Conservation (phyloP, 1,140 invertebrate genomes). For the Pissodes strobi region DNA sequence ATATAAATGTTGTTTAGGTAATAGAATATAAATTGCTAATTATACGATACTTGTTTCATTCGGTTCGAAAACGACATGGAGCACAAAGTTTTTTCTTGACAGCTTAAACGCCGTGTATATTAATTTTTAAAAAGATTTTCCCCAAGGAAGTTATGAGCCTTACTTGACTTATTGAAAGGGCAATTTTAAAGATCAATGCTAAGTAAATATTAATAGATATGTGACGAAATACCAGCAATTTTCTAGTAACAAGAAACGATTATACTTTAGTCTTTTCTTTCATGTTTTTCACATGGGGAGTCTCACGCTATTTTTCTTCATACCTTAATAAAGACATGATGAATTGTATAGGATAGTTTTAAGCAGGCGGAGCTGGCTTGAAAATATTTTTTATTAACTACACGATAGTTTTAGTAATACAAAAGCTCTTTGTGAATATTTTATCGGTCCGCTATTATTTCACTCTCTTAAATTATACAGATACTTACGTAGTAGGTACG, state of each 20-base stretch:
- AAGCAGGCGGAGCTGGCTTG: not conserved
- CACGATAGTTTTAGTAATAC: not conserved
- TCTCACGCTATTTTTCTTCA: conserved; percentile 17
- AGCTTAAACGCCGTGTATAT: too few relatives aligned
- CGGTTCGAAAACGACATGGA: too few relatives aligned
- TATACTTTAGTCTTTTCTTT: conserved; percentile 9
- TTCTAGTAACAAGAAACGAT: conserved; percentile 8
- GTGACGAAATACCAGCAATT: conserved; percentile 3
- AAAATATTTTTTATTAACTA: not conserved
- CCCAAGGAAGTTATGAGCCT: too few relatives aligned
- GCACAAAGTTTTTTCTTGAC: too few relatives aligned
- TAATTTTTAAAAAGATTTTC: too few relatives aligned
- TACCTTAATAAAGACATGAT: too few relatives aligned
- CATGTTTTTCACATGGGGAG: conserved; percentile 9
- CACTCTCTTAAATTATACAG: too few relatives aligned
- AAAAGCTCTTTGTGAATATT: not conserved
- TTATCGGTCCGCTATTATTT: not conserved
- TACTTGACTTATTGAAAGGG: too few relatives aligned
- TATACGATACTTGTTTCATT: too few relatives aligned
- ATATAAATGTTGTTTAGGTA: not conserved
- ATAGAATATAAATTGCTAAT: not conserved
- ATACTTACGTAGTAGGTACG: too few relatives aligned
- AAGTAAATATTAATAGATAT: conserved; percentile 2
- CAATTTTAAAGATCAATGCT: not conserved
- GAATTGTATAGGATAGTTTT: too few relatives aligned